Base-by-base conservation (phyloP, 2,113 vertebrate species). In the Andinoacara biseriatus region DNA sequence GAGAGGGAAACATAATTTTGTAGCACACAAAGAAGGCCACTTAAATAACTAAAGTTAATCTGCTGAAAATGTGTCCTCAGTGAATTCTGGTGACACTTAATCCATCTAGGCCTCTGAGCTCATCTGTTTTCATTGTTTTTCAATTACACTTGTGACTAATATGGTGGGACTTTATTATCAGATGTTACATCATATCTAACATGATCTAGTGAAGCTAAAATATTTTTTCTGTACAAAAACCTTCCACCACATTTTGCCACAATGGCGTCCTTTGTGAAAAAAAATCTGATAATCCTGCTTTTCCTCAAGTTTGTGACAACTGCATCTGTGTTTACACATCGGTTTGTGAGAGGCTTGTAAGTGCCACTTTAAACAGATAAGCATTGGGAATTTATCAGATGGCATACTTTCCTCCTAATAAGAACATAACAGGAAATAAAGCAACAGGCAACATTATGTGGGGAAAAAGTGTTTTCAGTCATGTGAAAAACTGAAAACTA, bases 101-200 rank as follows among this genome's bases (percentile, higher is more conserved):
- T 33, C 58, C 29, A 11, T 33, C 18, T 31, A 17, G n/a, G 10
- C 61, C 61, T 63, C 33, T 0, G 4, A 65, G 11, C 11, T 40
- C 61, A n/a, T 65, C 4, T 15, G 35, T 65, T 65, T 26, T 43
- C 3, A 43, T 65, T 17, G 62, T 65, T 24, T 65, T 43, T 26
- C n/a, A 65, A 43, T 49, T 17, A 6, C 46, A 49, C 5, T 49
- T 49, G 15, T 49, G 46, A 49, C 46, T 49, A 49, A 49, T 49
- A 17, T 0, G 38, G 38, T 17, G 62, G 7, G n/a, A 65, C 62
- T 17, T 65, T 0, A 14, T 65, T 24, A 10, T 11, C 62, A 17
- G 38, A 65, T 65, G 24, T 65, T 26, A 43, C 38, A 65, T 65
- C 38, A 65, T 38, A 3, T 65, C n/a, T 65, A 43, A 43, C n/a